Conservation (phyloP, 2,113 vertebrate genomes). For the Python bivittatus region DNA sequence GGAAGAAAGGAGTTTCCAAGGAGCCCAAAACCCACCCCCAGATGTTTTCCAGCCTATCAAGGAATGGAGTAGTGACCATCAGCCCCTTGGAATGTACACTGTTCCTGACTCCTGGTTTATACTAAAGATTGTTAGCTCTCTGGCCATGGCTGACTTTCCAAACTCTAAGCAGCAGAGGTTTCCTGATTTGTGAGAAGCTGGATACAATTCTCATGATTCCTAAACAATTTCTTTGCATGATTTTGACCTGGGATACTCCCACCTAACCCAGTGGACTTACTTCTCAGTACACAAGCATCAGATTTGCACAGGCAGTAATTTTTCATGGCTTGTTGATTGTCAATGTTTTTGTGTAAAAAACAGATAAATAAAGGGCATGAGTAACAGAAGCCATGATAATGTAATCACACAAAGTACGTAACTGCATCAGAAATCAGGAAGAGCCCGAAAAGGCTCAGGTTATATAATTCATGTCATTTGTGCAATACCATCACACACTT, state of each 20-base stretch:
- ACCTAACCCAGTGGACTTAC: neutral
- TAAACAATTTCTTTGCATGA: neutral
- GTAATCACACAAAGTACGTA: neutral
- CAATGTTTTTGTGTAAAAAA: neutral
- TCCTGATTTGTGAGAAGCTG: neutral
- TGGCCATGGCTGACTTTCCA: neutral
- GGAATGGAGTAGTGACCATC: neutral
- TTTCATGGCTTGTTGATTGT: slow-evolving; percentile 35
- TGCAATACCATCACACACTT: neutral
- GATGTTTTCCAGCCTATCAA: neutral
- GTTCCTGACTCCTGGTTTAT: neutral
- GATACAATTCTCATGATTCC: slow-evolving; percentile 46
- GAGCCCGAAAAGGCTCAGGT: neutral
- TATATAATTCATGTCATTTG: neutral
- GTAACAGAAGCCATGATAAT: neutral
- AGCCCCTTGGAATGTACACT: neutral
- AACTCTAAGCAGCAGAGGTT: neutral
- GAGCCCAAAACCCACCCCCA: neutral
- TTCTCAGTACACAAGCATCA: neutral
- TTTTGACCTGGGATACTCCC: neutral
- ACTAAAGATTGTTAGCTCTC: neutral
- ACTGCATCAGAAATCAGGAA: neutral
- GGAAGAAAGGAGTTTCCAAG: neutral
- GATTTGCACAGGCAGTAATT: slow-evolving; percentile 46
- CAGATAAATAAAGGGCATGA: neutral